phyloP scores from a whole-genome alignment of 2,888 invertebrate genomes.

The Nycteola revayana region DNA sequence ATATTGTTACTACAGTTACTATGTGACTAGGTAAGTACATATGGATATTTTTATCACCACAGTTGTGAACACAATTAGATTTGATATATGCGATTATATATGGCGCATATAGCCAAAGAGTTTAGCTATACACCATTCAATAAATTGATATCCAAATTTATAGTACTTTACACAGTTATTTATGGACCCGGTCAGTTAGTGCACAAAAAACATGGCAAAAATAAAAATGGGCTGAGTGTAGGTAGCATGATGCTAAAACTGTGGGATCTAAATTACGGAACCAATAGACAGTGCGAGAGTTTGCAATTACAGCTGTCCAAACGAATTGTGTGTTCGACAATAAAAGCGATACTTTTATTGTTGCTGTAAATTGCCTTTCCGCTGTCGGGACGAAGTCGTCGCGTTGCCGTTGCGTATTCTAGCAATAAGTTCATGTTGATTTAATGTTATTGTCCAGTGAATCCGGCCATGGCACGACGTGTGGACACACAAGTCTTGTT shows the following conservation, averaged over 20 bases:
- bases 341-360: conserved; percentile 78
- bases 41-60: no score
- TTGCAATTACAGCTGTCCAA: conserved; percentile 77
- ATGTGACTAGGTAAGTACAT: no score
- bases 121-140: no score
- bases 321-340: conserved; percentile 75
- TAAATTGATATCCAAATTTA: conserved; percentile 24
- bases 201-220: conserved; percentile 15
- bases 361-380: conserved; percentile 65
- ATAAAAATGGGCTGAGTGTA: conserved; percentile 36
- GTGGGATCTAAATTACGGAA: conserved; percentile 70
- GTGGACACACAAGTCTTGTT: conserved; percentile 9
- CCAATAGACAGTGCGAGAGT: conserved; percentile 70
- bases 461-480: conserved; percentile 31
- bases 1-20: no score
- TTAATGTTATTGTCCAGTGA: conserved; percentile 58
- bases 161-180: conserved; percentile 19
- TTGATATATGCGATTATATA: no score
- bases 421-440: conserved; percentile 60
- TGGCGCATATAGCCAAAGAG: no score
- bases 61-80: no score
- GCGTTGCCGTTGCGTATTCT: conserved; percentile 52
- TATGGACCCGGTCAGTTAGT: conserved; percentile 21
- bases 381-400: conserved; percentile 57
- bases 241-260: conserved; percentile 59